phyloP scores from a whole-genome alignment of 2,888 invertebrate species.

The Cheilosia vernalis region DNA sequence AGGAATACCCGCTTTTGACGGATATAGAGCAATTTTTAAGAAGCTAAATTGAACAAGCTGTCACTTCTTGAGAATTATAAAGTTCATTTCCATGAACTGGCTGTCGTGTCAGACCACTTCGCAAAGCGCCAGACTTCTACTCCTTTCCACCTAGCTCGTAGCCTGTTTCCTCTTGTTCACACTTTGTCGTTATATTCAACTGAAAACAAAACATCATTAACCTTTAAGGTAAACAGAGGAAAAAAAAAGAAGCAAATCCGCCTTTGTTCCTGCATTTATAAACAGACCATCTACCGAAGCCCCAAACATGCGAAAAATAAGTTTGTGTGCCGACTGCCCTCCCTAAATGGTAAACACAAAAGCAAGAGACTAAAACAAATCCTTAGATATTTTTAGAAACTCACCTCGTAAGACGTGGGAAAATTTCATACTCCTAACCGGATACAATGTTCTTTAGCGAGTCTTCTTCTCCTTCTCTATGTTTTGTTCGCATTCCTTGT shows the following conservation, averaged over 20 bases:
- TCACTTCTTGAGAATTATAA: too few relatives aligned
- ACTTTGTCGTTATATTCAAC: constrained; percentile 1
- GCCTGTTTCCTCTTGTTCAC: not conserved
- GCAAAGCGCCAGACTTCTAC: too few relatives aligned
- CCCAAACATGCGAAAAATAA: constrained; percentile 7
- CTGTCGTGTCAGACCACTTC: too few relatives aligned
- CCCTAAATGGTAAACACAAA: constrained; percentile 21
- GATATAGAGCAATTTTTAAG: too few relatives aligned
- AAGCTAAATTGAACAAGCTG: too few relatives aligned
- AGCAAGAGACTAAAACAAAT: constrained; percentile 22
- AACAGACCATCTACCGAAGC: not conserved
- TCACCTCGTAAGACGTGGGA: constrained; percentile 55
- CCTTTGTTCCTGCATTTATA: constrained; percentile 14
- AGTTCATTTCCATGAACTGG: too few relatives aligned
- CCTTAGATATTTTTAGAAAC: constrained; percentile 69
- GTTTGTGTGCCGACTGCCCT: not conserved
- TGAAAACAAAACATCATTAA: not conserved
- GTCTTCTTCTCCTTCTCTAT: not conserved
- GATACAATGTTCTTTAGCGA: constrained; percentile 28
- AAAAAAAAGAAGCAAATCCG: not conserved
- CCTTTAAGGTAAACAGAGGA: constrained; percentile 4
- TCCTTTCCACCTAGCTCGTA: not conserved
- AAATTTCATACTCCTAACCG: constrained; percentile 26
- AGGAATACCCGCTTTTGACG: too few relatives aligned
- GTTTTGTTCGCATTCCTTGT: constrained; percentile 28